phyloP scores from a whole-genome alignment of 37 sponge, comb jelly and placozoan genomes.

The Beroe ovata region DNA sequence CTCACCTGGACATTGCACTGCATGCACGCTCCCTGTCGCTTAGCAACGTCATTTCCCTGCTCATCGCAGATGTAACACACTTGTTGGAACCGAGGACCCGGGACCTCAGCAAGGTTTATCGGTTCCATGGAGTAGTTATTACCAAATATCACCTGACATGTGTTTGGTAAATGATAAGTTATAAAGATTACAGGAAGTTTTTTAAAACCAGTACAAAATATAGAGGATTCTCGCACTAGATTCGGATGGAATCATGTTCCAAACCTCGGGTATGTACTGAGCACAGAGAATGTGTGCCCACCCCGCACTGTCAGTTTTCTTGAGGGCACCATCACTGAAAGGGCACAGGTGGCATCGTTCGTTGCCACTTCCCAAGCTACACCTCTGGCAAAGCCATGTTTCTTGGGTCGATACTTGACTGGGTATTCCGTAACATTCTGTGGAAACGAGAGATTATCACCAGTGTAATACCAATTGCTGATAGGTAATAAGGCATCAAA shows the following conservation, averaged over 20 bases:
- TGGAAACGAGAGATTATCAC: no score
- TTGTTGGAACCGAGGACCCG: slow-evolving; percentile 50
- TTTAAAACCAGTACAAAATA: no score
- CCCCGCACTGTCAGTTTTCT: slow-evolving; percentile 38
- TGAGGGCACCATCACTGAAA: slow-evolving; percentile 51
- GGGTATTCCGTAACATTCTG: slow-evolving; percentile 58
- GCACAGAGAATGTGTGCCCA: slow-evolving; percentile 68
- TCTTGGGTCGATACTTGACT: slow-evolving; percentile 2
- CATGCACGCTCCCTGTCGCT: slow-evolving; percentile 62
- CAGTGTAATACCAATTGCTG: no score
- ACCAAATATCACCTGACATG: slow-evolving; percentile 56
- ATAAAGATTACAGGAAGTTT: no score
- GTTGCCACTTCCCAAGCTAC: not conserved
- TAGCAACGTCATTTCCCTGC: slow-evolving; percentile 32
- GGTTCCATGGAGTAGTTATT: slow-evolving; percentile 67
- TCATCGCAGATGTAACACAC: slow-evolving; percentile 64
- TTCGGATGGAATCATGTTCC: no score
- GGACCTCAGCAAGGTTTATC: slow-evolving; percentile 44
- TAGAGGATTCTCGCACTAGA: no score
- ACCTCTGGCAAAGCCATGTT: slow-evolving; percentile 47
- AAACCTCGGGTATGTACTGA: slow-evolving; percentile 64
- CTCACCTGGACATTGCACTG: slow-evolving; percentile 67
- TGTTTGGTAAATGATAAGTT: no score
- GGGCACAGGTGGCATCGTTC: slow-evolving; percentile 46
- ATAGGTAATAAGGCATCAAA: no score